phyloP scores from a whole-genome alignment of 2,888 invertebrate species.

The Pachycephus smyrnensis region DNA sequence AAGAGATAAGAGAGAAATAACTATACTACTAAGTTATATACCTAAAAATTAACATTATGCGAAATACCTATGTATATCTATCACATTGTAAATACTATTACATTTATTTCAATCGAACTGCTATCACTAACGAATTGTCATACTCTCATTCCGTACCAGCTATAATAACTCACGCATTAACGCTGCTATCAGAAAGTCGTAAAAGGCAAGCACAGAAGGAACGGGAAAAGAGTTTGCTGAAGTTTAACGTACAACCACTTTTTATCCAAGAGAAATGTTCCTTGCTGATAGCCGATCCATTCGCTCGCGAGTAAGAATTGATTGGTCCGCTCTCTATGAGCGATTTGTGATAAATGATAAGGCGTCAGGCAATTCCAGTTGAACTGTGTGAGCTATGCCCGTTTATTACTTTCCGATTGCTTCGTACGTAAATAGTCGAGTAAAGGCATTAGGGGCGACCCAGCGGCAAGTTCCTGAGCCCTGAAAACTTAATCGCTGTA shows the following conservation, averaged over 20 bases:
- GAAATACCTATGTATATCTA: conserved; percentile 39
- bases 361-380: not conserved
- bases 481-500: conserved; percentile 2
- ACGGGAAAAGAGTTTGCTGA: not conserved
- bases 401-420: not conserved
- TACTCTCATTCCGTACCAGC: conserved; percentile 41
- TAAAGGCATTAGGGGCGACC: conserved; percentile 28
- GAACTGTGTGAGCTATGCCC: not conserved
- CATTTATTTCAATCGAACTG: conserved; percentile 41
- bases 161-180: not conserved
- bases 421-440: not conserved
- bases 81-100: conserved; percentile 55
- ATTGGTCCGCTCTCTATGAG: not conserved
- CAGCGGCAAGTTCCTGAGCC: conserved; percentile 40
- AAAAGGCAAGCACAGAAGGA: not conserved
- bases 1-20: conserved; percentile 28
- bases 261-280: not conserved
- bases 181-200: not conserved
- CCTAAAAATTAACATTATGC: conserved; percentile 45
- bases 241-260: not conserved
- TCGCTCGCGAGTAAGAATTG: not conserved
- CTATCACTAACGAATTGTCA: conserved; percentile 43
- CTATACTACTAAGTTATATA: conserved; percentile 46
- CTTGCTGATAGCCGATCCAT: not conserved
- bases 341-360: not conserved